Percentiles rank a stretch among this genome's conserved stretches.
These are phyloP conservation scores for Lepilemur septentrionalis DNA, from an alignment of 2,797 vertebrate genomes.

Conservation along the genomic window DNA sequence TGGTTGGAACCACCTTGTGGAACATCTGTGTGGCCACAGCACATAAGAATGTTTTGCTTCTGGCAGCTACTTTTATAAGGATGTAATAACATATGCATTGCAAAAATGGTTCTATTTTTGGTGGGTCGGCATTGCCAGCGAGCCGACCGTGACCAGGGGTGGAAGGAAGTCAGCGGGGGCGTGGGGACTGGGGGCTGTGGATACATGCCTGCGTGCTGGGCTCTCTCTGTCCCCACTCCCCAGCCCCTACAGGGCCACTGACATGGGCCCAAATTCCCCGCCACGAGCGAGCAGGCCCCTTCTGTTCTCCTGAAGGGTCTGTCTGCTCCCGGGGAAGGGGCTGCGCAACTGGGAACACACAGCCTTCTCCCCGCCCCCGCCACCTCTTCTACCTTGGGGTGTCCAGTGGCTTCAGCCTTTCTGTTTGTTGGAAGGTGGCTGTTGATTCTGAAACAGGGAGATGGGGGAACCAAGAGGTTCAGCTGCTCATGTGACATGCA, in stretches of 20 bases:
- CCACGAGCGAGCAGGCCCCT: not conserved
- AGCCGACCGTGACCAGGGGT: conserved; percentile 71
- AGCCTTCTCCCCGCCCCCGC: not conserved
- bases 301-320: not conserved
- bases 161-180: not conserved
- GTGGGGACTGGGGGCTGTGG: conserved; percentile 33
- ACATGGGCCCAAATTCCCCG: fast-evolving
- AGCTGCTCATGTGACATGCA: not conserved
- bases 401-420: not conserved
- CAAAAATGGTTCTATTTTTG: conserved; percentile 66
- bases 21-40: conserved; percentile 80
- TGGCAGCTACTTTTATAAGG: conserved; percentile 80
- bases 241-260: not conserved
- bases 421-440: not conserved
- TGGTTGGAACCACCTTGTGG: conserved; percentile 65
- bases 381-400: conserved; percentile 25
- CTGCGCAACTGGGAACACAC: not conserved
- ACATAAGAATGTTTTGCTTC: conserved; percentile 78
- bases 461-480: not conserved
- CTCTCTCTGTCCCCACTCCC: not conserved
- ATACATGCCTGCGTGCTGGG: not conserved
- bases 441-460: not conserved
- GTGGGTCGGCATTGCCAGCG: conserved; percentile 27
- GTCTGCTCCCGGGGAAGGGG: not conserved
- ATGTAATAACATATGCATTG: conserved; percentile 73